phyloP scores from a whole-genome alignment of 2,888 invertebrate genomes.

The Phyto melanocephala region DNA sequence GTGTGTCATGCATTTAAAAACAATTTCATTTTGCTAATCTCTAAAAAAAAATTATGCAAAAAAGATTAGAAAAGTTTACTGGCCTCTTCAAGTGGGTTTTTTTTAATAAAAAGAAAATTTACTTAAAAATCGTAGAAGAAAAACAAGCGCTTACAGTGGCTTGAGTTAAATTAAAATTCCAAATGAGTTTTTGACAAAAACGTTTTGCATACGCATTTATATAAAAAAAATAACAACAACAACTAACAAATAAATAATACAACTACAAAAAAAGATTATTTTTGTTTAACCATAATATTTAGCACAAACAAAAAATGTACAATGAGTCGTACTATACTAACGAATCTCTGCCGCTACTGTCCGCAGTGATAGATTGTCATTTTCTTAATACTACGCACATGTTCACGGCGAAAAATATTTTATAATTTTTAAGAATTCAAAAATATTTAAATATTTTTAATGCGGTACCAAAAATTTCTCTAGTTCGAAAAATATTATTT shows the following conservation, averaged over 20 bases:
- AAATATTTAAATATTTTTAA: no score
- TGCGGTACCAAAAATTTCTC: no score
- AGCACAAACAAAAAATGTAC: background rate
- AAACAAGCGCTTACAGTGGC: conserved; percentile 17
- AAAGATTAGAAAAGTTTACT: conserved; percentile 54
- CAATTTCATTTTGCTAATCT: conserved; percentile 28
- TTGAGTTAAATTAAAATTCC: conserved; percentile 60
- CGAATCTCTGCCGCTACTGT: background rate
- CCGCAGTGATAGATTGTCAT: background rate
- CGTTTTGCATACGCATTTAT: conserved; percentile 32
- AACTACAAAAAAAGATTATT: conserved; percentile 14
- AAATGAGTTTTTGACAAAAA: conserved; percentile 65
- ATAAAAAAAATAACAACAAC: background rate
- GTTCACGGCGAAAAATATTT: no score
- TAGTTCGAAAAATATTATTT: no score
- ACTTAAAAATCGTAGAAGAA: background rate
- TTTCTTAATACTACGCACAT: no score
- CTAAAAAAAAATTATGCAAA: conserved; percentile 43
- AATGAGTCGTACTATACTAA: background rate
- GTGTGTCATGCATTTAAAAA: conserved; percentile 6
- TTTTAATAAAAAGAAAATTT: background rate
- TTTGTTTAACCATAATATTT: conserved; percentile 40
- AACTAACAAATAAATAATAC: conserved; percentile 29
- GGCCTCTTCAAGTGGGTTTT: conserved; percentile 29
- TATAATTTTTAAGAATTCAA: no score